Conservation (phyloP, 2,888 invertebrate species). For the Macrosiphum euphorbiae region DNA sequence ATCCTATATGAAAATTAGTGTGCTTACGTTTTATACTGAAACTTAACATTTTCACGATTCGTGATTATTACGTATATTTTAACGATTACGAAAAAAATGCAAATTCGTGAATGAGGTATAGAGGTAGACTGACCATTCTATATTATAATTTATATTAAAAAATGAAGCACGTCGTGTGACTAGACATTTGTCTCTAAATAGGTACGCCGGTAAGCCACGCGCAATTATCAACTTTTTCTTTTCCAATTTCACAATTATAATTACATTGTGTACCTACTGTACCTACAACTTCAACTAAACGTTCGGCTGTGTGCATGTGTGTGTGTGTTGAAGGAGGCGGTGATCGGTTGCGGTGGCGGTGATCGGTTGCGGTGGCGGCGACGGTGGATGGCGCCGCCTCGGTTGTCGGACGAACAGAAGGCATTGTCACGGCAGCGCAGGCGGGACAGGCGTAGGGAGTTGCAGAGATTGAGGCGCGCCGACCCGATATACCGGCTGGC, state of each 20-base stretch:
- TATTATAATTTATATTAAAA: background rate
- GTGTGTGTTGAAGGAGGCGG: conserved; percentile 36
- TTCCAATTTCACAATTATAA: background rate
- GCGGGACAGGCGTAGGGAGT: conserved; percentile 52
- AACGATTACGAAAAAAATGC: background rate
- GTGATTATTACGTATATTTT: background rate
- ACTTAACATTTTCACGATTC: background rate
- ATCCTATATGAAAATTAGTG: background rate
- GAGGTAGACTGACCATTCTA: background rate
- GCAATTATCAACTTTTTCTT: background rate
- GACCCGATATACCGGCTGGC: conserved; percentile 51
- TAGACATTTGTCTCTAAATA: background rate
- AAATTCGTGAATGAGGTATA: background rate
- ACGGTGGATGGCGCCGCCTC: conserved; percentile 54
- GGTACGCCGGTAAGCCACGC: background rate
- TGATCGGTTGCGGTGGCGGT: background rate
- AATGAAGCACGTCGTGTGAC: background rate
- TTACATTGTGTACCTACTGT: conserved; percentile 33
- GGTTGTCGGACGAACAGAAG: conserved; percentile 60
- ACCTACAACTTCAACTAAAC: conserved; percentile 36
- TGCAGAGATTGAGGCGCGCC: conserved; percentile 55
- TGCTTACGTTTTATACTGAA: background rate
- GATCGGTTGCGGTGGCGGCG: background rate
- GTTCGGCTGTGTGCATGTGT: conserved; percentile 44
- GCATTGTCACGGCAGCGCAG: conserved; percentile 44